Evolutionary conservation across 2,888 invertebrate species (phyloP), one percentile per base, ranked within the genome.

Genomic region (Cloeon dipterum): DNA sequence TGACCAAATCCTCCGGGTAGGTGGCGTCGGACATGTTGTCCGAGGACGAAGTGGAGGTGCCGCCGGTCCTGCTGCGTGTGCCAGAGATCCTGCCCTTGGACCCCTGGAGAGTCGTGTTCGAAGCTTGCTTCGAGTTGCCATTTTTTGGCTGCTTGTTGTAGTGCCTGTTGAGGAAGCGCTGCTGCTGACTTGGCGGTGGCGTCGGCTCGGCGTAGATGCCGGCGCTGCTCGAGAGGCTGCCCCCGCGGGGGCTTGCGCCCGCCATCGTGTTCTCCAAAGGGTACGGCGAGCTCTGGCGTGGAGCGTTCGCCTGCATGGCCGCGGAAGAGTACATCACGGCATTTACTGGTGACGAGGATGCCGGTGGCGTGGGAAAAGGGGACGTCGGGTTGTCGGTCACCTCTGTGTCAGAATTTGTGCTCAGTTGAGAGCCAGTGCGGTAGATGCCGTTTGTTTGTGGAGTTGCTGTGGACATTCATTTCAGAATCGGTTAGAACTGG

Each of bases 341-440:
- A n/a, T 29, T 29, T 7, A 29, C 29, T 7, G 58, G 58, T 23
- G 55, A 51, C 54, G 68, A 65, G 18, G 65, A 62, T 33, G 66
- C 62, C 21, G 63, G 62, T 37, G 62, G 62, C 26, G 63, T 62
- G 25, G 65, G 63, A 47, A 63, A 64, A 29, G 63, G 62, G 42
- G 62, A 60, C 26, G 62, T 62, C 32, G 61, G 62, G 51, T 63
- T 63, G 52, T 64, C 63, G 34, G 63, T 62, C 47, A 66, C 67
- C 46, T 67, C 67, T 25, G 74, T 74, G 40, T 76, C 76, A 34
- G 66, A 66, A 47, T 76, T 75, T 3, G 77, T 75, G 37, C 76
- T 34, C 5, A 33, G 32, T 13, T 33, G 38, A 10, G 38, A 34
- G 17, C 13, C 29, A 7, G 29, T 29, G 5, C 29, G 29, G n/a